Conservation (phyloP, 1,140 invertebrate species). For the Zaprionus africanus region DNA sequence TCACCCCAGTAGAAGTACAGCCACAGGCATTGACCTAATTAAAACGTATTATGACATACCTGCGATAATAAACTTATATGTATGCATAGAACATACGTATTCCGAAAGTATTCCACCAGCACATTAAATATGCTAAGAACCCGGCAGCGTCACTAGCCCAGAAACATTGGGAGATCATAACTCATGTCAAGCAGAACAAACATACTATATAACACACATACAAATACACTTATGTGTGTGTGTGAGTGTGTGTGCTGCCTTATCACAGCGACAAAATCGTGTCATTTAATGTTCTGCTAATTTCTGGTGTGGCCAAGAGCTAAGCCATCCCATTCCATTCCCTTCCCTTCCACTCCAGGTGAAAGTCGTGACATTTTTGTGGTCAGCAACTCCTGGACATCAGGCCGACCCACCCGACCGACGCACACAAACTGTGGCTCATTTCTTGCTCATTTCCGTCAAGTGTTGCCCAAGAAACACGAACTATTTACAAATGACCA, state of each 20-base stretch:
- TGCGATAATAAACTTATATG: conserved; percentile 44
- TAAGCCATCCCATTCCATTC: conserved; percentile 10
- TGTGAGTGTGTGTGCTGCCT: conserved; percentile 29
- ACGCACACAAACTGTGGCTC: conserved; percentile 44
- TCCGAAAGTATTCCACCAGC: conserved; percentile 31
- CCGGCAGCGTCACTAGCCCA: conserved; percentile 16
- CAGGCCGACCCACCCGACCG: background rate
- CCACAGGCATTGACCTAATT: conserved; percentile 61
- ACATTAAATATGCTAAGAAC: conserved; percentile 64
- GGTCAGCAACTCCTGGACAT: conserved; percentile 6
- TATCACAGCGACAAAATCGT: conserved; percentile 74
- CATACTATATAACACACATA: conserved; percentile 20
- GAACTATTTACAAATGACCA: conserved; percentile 83
- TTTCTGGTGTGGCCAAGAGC: conserved; percentile 55
- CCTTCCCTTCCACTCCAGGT: conserved; percentile 45
- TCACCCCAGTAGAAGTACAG: background rate
- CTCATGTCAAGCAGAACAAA: conserved; percentile 67
- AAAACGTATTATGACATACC: conserved; percentile 43
- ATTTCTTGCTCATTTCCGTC: conserved; percentile 82
- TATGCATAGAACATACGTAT: background rate
- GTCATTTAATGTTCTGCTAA: conserved; percentile 84
- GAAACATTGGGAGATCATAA: conserved; percentile 68
- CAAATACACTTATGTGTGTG: conserved; percentile 5
- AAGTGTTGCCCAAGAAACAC: conserved; percentile 72
- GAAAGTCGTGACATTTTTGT: conserved; percentile 77